Evolutionary conservation across 1,140 invertebrate species (phyloP).

Genomic region (Leptopilina clavipes): DNA sequence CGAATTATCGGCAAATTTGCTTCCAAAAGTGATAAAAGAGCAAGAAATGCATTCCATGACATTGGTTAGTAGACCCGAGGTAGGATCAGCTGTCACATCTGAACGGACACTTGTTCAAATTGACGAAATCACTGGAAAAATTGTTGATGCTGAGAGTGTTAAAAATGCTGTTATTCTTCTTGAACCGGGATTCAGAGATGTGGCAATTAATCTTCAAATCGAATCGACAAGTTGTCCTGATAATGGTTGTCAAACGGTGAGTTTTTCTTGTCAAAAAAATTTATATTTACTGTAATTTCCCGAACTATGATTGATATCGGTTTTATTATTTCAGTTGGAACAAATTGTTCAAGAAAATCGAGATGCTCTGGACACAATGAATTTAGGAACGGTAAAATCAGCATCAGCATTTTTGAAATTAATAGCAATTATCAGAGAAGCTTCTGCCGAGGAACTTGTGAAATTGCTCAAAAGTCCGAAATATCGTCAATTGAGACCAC

Average conservation of each 20-base stretch:
- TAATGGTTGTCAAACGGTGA: conserved; percentile 73
- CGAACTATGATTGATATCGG: background rate
- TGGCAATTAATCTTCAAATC: conserved; percentile 59
- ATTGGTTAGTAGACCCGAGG: conserved; percentile 74
- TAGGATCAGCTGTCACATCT: conserved; percentile 74
- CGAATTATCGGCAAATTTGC: conserved; percentile 62
- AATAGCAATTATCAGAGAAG: conserved; percentile 76
- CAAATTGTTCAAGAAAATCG: conserved; percentile 76
- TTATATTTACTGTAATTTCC: no score
- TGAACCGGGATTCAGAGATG: conserved; percentile 49
- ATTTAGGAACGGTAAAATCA: conserved; percentile 79
- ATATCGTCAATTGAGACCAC: conserved; percentile 72
- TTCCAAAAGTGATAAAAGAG: conserved; percentile 68
- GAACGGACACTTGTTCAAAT: conserved; percentile 65
- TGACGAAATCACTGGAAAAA: conserved; percentile 37
- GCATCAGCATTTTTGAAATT: conserved; percentile 80
- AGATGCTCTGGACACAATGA: conserved; percentile 73
- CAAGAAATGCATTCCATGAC: conserved; percentile 76
- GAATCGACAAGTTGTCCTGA: conserved; percentile 68
- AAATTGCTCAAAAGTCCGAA: conserved; percentile 76
- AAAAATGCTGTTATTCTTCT: conserved; percentile 58
- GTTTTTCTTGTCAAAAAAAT: no score
- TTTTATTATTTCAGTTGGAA: conserved; percentile 68
- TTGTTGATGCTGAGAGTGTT: conserved; percentile 47
- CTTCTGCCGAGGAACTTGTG: conserved; percentile 77